Evolutionary conservation across 2,888 invertebrate genomes (phyloP).

Genomic region (Tachina fera): DNA sequence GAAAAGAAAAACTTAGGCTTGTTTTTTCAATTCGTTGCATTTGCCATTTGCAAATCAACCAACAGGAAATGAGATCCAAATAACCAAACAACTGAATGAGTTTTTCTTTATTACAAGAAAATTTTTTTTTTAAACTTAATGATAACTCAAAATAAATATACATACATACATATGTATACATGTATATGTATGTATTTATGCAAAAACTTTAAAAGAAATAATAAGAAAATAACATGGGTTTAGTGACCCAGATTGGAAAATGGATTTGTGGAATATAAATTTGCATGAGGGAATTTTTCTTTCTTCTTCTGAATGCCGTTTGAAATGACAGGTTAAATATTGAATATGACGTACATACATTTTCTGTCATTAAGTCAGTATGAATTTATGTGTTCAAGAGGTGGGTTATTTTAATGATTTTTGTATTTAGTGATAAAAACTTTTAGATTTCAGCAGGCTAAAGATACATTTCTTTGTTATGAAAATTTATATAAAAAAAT

Average conservation of each 20-base stretch:
- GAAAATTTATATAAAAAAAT: neutral
- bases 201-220: constrained; percentile 5
- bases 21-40: constrained; percentile 7
- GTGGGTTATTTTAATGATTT: neutral
- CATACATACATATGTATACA: too few species aligned
- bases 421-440: neutral
- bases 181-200: neutral
- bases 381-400: neutral
- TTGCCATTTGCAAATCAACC: constrained; percentile 25
- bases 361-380: constrained; percentile 39
- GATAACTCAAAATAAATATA: constrained; percentile 29
- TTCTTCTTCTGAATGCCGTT: neutral
- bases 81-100: constrained; percentile 45
- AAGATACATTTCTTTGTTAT: too few species aligned
- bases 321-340: constrained; percentile 47
- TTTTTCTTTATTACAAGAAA: constrained; percentile 8
- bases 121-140: constrained; percentile 11
- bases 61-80: constrained; percentile 68
- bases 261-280: constrained; percentile 45
- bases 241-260: constrained; percentile 54
- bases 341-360: constrained; percentile 37
- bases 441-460: too few species aligned
- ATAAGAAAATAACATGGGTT: constrained; percentile 26
- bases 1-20: constrained; percentile 28
- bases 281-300: constrained; percentile 19